These are phyloP conservation scores for Cyprinodon brontotheroides DNA, from an alignment of 2,113 vertebrate species.

Conservation along the genomic window DNA sequence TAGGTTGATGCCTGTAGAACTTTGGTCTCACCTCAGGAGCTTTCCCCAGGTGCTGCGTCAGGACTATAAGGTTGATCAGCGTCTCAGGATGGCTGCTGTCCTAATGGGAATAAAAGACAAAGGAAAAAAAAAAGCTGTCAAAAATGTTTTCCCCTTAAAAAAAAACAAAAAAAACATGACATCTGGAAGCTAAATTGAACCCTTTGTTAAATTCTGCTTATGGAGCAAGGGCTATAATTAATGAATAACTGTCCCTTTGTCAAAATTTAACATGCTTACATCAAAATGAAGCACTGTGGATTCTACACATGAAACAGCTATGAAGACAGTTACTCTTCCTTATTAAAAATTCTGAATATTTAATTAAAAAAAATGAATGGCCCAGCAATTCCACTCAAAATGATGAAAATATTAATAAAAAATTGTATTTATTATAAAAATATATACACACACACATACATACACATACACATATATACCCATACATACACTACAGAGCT, in stretches of 20 bases:
- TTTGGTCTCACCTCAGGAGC: conserved; percentile 87
- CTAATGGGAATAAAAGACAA: conserved; percentile 65
- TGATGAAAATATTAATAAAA: background rate
- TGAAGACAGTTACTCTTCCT: background rate
- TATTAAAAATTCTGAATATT: background rate
- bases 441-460: no score
- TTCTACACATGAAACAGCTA: background rate
- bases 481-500: no score
- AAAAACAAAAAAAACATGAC: background rate
- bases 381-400: no score
- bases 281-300: background rate
- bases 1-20: conserved; percentile 9
- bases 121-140: background rate
- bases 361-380: no score
- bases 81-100: conserved; percentile 96
- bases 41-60: conserved; percentile 94
- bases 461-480: no score
- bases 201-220: background rate
- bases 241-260: conserved; percentile 23
- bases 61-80: conserved; percentile 91
- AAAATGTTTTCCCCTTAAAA: background rate
- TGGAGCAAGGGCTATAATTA: background rate
- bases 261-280: conserved; percentile 7
- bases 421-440: no score
- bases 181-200: background rate